Conservation (phyloP, 2,113 vertebrate genomes). For the Erythrocebus patas region DNA sequence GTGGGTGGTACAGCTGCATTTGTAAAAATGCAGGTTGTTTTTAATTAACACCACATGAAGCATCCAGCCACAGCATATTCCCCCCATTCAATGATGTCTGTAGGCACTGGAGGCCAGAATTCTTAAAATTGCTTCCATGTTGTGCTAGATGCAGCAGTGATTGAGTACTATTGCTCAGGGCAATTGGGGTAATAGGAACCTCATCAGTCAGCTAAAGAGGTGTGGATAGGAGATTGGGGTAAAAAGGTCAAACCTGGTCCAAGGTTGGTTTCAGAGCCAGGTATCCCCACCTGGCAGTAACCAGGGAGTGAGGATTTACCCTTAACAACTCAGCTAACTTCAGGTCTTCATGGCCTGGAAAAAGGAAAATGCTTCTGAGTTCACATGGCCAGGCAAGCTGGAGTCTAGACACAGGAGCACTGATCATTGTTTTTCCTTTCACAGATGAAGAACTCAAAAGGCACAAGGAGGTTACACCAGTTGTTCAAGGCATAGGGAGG, state of each 20-base stretch:
- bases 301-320: not conserved
- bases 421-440: not conserved
- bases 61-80: not conserved
- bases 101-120: not conserved
- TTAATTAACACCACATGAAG: slow-evolving; percentile 53
- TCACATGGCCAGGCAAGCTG: not conserved
- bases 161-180: not conserved
- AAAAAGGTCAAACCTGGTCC: not conserved
- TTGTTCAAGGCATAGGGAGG: no score
- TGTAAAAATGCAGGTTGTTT: slow-evolving; percentile 47
- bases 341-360: not conserved
- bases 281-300: not conserved
- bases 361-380: not conserved
- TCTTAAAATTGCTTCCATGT: slow-evolving; percentile 14
- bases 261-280: not conserved
- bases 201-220: not conserved
- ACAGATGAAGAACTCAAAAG: not conserved
- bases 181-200: not conserved
- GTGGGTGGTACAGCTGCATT: not conserved
- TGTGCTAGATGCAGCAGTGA: not conserved
- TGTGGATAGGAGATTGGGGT: not conserved
- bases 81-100: not conserved
- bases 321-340: not conserved
- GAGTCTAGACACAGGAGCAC: not conserved
- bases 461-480: not conserved